These are phyloP conservation scores for Lathamus discolor DNA, from an alignment of 2,113 vertebrate species.

Conservation along the genomic window DNA sequence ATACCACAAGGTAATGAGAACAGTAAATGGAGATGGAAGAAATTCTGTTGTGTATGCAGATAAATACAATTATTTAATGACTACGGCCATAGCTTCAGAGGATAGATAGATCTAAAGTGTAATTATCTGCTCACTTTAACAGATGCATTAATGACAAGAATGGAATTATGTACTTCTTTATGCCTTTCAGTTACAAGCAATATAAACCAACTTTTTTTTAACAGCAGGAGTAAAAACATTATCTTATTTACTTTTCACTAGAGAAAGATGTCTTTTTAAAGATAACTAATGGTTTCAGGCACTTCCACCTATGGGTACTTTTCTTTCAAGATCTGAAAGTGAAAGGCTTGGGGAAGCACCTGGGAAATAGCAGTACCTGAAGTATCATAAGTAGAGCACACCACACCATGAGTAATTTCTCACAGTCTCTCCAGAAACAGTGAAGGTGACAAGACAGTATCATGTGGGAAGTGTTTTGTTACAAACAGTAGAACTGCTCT, in stretches of 20 bases:
- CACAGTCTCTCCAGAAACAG: slow-evolving; percentile 10
- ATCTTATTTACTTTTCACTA: not conserved
- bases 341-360: not conserved
- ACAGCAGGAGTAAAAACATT: not conserved
- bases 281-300: not conserved
- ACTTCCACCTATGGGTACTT: not conserved
- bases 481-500: not conserved
- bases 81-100: not conserved
- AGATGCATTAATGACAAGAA: not conserved
- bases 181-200: not conserved
- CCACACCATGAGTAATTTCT: slow-evolving; percentile 1
- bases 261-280: not conserved
- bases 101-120: not conserved
- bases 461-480: slow-evolving; percentile 32
- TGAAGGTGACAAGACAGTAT: not conserved
- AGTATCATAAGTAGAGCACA: not conserved
- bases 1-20: not conserved
- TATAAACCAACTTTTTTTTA: not conserved
- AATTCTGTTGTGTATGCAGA: not conserved
- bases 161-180: not conserved
- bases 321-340: not conserved
- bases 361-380: not conserved
- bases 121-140: not conserved
- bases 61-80: slow-evolving; percentile 16
- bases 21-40: not conserved